phyloP scores from a whole-genome alignment of 1,140 invertebrate genomes.

The Drosophila simulans region DNA sequence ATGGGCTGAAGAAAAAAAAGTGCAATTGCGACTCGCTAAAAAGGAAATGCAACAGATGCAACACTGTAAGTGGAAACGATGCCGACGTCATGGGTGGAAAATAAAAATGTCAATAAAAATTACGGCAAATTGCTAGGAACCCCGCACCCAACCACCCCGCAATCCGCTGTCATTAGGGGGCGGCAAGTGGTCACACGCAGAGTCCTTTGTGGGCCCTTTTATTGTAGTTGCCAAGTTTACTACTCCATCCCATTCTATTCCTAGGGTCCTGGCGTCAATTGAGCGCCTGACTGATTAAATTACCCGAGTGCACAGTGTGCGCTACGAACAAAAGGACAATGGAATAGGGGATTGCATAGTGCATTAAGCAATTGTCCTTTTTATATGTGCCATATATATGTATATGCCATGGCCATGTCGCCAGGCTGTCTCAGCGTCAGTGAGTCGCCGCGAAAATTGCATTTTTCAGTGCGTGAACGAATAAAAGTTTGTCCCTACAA shows the following conservation, averaged over 20 bases:
- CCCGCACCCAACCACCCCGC: neutral
- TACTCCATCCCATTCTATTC: slow-evolving; percentile 15
- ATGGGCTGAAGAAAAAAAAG: slow-evolving; percentile 25
- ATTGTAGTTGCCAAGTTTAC: slow-evolving; percentile 69
- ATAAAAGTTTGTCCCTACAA: slow-evolving; percentile 40
- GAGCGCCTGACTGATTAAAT: slow-evolving; percentile 71
- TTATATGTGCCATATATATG: slow-evolving; percentile 5
- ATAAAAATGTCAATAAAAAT: slow-evolving; percentile 70
- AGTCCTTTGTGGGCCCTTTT: slow-evolving; percentile 37
- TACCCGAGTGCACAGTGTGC: slow-evolving; percentile 54
- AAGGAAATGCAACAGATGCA: slow-evolving; percentile 50
- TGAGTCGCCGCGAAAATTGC: slow-evolving; percentile 65
- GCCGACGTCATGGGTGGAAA: slow-evolving; percentile 61
- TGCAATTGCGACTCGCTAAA: slow-evolving; percentile 19
- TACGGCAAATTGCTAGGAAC: slow-evolving; percentile 48
- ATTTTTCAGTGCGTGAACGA: slow-evolving; percentile 44
- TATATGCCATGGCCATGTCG: slow-evolving; percentile 45
- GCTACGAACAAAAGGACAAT: slow-evolving; percentile 42
- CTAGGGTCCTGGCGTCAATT: slow-evolving; percentile 65
- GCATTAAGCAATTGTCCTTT: slow-evolving; percentile 65
- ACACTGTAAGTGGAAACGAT: slow-evolving; percentile 12
- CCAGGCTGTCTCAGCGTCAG: slow-evolving; percentile 50
- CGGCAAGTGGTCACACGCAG: slow-evolving; percentile 49
- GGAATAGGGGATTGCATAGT: slow-evolving; percentile 11
- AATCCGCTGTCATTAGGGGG: slow-evolving; percentile 11